Evolutionary conservation across 2,888 invertebrate species (phyloP), one percentile per base, ranked within the genome.

Genomic region (Timandra comae): DNA sequence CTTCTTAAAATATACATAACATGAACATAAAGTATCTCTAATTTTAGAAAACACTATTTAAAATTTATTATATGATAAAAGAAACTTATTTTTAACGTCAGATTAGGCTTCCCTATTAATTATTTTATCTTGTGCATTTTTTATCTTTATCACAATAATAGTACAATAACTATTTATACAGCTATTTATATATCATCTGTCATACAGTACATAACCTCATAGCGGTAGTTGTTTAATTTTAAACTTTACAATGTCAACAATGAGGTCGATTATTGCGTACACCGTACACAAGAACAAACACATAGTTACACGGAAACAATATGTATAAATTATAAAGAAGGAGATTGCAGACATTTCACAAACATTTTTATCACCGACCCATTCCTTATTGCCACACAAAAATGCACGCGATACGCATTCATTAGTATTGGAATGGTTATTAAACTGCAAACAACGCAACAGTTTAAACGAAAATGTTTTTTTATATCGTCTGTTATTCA

Each of bases 41-140:
- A 58, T 59, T 63, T 68, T 73, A 72, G 63, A 71, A 72, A 67
- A 71, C 63, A 62, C 67, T 68, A 67, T 62, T 64, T 68, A 65
- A 69, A 63, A 43, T 36, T 46, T 64, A 58, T 60, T 60, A 58
- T 50, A 58, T 48, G 49, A 56, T 68, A 63, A 70, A 74, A 66
- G 48, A 64, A 72, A 66, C 74, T 74, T 78, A 79, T 60, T 56
- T 59, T 55, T 63, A 69, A 67, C 63, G 64, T 74, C 73, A 69
- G 71, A 78, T 80, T 80, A 84, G 84, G 81, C 81, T 73, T 72
- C 63, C 64, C 69, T 77, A 75, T 72, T 63, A 68, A 65, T 78
- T 67, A 77, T 74, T 64, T 84, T 84, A 82, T 84, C 84, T 84
- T n/a, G n/a, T n/a, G n/a, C n/a, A n/a, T 76, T 79, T 74, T 58